These are phyloP conservation scores for Hyphantria cunea DNA, from an alignment of 1,140 invertebrate species.

Conservation along the genomic window DNA sequence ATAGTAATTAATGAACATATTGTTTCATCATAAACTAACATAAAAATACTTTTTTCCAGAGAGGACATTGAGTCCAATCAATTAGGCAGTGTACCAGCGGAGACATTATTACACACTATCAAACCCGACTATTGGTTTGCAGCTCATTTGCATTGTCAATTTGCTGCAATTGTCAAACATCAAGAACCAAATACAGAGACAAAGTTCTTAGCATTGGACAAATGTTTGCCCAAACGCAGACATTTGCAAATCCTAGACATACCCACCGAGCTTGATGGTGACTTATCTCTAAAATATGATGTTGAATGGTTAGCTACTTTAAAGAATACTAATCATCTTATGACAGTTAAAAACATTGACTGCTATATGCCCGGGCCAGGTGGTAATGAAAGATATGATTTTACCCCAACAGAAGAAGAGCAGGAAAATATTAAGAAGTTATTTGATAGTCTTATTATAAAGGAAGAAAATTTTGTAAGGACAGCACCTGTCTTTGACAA, in stretches of 20 bases:
- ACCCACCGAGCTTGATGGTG: conserved; percentile 80
- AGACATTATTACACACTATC: conserved; percentile 89
- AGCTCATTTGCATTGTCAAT: conserved; percentile 98
- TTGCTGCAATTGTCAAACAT: conserved; percentile 93
- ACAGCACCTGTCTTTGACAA: conserved; percentile 87
- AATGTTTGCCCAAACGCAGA: conserved; percentile 94
- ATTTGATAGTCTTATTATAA: conserved; percentile 85
- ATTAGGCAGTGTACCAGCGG: conserved; percentile 92
- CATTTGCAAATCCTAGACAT: conserved; percentile 87
- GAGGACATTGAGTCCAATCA: conserved; percentile 91
- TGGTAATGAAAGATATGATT: conserved; percentile 87
- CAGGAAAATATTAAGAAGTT: conserved; percentile 84
- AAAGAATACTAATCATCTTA: conserved; percentile 93
- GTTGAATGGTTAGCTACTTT: conserved; percentile 97
- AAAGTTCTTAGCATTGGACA: conserved; percentile 97
- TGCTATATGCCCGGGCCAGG: conserved; percentile 92
- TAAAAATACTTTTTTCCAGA: conserved; percentile 59
- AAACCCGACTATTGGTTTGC: conserved; percentile 97
- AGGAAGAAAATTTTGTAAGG: conserved; percentile 90
- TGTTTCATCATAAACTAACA: too few species aligned
- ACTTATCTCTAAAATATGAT: conserved; percentile 90
- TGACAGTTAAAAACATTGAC: conserved; percentile 86
- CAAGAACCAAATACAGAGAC: conserved; percentile 82
- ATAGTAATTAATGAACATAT: too few species aligned
- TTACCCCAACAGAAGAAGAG: conserved; percentile 89